Evolutionary conservation across 2,797 vertebrate genomes (phyloP).

Genomic region (Sternotherus odoratus): DNA sequence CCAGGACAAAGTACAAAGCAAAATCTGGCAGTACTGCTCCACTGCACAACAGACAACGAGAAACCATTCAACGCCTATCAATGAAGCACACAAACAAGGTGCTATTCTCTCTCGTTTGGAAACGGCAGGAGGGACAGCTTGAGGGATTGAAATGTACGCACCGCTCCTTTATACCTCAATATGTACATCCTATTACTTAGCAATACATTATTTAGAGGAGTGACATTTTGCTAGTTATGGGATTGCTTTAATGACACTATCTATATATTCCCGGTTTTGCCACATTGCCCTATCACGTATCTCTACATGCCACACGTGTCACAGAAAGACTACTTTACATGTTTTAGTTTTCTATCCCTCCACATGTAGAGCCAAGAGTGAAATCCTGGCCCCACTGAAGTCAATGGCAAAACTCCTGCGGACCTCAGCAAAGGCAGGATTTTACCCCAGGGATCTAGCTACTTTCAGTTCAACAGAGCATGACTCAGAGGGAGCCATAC

Average conservation of each 20-base stretch:
- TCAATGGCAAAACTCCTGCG: neutral
- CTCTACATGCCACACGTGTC: rapidly evolving
- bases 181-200: neutral
- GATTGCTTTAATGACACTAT: neutral
- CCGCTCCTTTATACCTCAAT: rapidly evolving
- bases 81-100: rapidly evolving
- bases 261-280: neutral
- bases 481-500: neutral
- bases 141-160: neutral
- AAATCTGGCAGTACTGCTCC: neutral
- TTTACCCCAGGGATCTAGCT: neutral
- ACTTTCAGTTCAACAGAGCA: neutral
- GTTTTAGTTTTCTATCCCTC: neutral
- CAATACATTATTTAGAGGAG: neutral
- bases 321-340: neutral
- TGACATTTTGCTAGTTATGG: neutral
- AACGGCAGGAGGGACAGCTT: neutral
- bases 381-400: neutral
- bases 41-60: neutral
- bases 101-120: too few species aligned
- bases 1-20: neutral
- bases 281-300: neutral
- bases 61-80: neutral
- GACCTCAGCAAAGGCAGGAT: constrained; percentile 3
- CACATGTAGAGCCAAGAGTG: neutral